phyloP scores from a whole-genome alignment of 1,140 invertebrate species.

The Cyclargus thomasi region DNA sequence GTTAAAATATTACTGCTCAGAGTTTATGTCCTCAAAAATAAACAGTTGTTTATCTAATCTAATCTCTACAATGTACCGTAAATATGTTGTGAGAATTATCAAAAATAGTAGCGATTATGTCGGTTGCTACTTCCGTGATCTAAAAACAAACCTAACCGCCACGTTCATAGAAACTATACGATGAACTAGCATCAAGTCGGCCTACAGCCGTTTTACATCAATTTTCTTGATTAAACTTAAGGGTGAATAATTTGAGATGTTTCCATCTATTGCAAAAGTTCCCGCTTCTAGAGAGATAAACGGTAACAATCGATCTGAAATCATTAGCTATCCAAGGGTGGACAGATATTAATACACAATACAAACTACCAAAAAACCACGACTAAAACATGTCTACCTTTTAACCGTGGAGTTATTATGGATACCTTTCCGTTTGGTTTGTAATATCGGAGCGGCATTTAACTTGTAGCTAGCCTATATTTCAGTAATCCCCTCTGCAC shows the following conservation, averaged over 20 bases:
- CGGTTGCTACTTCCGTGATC: background rate
- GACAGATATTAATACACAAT: too few relatives aligned
- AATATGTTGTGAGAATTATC: background rate
- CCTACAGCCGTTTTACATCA: too few relatives aligned
- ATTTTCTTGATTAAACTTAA: too few relatives aligned
- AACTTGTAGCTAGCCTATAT: constrained; percentile 5
- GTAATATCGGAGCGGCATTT: background rate
- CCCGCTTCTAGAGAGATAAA: too few relatives aligned
- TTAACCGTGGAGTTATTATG: background rate
- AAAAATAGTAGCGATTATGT: background rate
- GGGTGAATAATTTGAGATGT: too few relatives aligned
- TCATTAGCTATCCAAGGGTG: too few relatives aligned
- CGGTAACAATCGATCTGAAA: too few relatives aligned
- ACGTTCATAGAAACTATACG: background rate
- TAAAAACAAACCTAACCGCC: background rate
- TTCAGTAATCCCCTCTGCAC: constrained; percentile 10
- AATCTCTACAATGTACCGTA: background rate
- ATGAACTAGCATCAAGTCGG: background rate
- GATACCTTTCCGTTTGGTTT: background rate
- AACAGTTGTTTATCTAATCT: background rate
- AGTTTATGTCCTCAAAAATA: background rate
- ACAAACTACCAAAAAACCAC: too few relatives aligned
- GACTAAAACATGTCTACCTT: background rate
- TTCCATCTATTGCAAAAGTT: too few relatives aligned
- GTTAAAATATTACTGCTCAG: background rate